These are phyloP conservation scores for Drosophila repleta DNA, from an alignment of 1,140 invertebrate genomes.

Conservation along the genomic window DNA sequence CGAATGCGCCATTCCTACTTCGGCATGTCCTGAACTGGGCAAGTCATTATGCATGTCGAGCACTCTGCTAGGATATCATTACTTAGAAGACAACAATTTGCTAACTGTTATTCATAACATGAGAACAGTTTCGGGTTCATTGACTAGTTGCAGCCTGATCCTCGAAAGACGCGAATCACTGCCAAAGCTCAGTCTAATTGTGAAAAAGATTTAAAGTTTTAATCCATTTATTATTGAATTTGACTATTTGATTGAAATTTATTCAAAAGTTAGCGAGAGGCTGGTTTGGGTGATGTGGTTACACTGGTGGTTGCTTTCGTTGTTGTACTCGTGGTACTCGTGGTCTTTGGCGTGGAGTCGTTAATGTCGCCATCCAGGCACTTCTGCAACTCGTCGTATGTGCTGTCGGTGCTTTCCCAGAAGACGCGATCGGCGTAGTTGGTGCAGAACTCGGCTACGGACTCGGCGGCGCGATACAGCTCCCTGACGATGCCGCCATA, in stretches of 20 bases:
- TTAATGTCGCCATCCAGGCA: slow-evolving; percentile 3
- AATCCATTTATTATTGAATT: background rate
- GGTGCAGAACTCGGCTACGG: slow-evolving; percentile 1
- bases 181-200: no score
- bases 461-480: slow-evolving; percentile 1
- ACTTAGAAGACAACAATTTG: no score
- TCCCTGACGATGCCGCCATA: background rate
- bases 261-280: background rate
- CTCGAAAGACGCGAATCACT: no score
- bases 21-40: no score
- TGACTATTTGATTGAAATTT: background rate
- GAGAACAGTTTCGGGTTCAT: no score
- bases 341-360: background rate
- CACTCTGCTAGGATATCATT: no score
- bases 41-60: no score
- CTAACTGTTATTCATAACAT: no score
- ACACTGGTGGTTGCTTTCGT: background rate
- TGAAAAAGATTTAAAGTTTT: no score
- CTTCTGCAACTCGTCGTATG: background rate
- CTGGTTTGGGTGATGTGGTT: background rate
- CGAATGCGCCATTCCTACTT: no score
- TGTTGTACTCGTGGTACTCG: background rate
- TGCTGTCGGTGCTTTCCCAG: slow-evolving; percentile 1
- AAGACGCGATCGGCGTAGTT: background rate
- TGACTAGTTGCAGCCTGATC: no score